Evolutionary conservation across 92 coral and sea anemone species (phyloP).

Genomic region (Zoanthus solanderi): DNA sequence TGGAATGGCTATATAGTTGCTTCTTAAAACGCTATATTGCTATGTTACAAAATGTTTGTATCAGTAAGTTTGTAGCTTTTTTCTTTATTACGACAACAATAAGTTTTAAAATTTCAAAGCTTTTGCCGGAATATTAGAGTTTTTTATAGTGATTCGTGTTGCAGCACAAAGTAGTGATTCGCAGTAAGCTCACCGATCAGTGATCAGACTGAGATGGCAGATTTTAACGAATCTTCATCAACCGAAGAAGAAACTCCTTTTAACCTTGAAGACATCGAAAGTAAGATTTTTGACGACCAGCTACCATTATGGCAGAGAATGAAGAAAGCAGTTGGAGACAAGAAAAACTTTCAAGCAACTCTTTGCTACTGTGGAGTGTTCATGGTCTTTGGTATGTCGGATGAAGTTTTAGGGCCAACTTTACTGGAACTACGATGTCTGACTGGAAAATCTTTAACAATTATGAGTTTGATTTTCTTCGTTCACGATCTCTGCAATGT

Average conservation of each 20-base stretch:
- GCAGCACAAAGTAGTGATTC: neutral
- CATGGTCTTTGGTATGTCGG: slow-evolving; percentile 93
- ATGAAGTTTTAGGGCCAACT: slow-evolving; percentile 89
- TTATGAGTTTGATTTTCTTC: slow-evolving; percentile 87
- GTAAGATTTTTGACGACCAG: slow-evolving; percentile 66
- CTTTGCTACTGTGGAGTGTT: slow-evolving; percentile 90
- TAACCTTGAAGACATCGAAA: slow-evolving; percentile 82
- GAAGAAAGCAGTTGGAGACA: slow-evolving; percentile 67
- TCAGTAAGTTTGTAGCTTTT: too few species aligned
- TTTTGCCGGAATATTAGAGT: too few species aligned
- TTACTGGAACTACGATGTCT: slow-evolving; percentile 79
- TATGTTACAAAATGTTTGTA: too few species aligned
- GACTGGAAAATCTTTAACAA: slow-evolving; percentile 81
- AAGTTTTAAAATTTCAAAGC: too few species aligned
- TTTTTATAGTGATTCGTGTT: too few species aligned
- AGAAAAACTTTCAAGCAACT: slow-evolving; percentile 76
- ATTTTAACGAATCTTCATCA: slow-evolving; percentile 69
- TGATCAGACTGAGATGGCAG: slow-evolving; percentile 61
- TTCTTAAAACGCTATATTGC: too few species aligned
- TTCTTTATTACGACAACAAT: too few species aligned
- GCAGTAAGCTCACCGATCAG: neutral
- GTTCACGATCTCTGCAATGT: slow-evolving; percentile 91
- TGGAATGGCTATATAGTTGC: too few species aligned
- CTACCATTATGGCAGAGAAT: slow-evolving; percentile 68
- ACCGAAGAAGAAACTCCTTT: slow-evolving; percentile 87